Conservation (phyloP, 2,113 vertebrate genomes). For the human (Homo sapiens) region GRCh38 chr6:156418001-156418500, state of each 20-base stretch:
- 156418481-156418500: background rate
- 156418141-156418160: background rate
- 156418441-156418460: background rate
- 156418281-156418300: background rate
- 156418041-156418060: background rate
- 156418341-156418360: background rate
- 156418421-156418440: accelerated
- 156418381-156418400: background rate
- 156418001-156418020: background rate
- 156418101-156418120: background rate
- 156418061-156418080: background rate
- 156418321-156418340: background rate
- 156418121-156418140: background rate
- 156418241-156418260: background rate
- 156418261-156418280: background rate
- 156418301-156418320: background rate
- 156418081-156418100: background rate
- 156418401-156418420: background rate
- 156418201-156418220: background rate
- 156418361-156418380: background rate
- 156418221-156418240: background rate
- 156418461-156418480: background rate
- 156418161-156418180: background rate
- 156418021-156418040: background rate
- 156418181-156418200: background rate